Percentiles rank a stretch among this genome's conserved stretches.
Conservation (phyloP, 1,140 invertebrate species). For the Dendroctonus ponderosae region DNA sequence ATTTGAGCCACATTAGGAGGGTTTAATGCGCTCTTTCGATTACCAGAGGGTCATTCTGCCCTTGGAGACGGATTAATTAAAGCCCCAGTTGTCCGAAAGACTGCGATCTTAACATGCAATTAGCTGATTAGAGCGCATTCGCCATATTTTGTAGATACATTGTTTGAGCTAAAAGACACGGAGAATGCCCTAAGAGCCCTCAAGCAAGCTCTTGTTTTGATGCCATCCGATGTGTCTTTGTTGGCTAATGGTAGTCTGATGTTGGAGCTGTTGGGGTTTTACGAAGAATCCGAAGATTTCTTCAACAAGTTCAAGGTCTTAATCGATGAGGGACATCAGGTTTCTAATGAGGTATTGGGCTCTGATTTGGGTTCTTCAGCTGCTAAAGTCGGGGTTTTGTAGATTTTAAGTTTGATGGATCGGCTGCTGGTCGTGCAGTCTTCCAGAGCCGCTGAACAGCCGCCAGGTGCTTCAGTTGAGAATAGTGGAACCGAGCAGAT, state of each 20-base stretch:
- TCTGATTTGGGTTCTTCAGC: background rate
- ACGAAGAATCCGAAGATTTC: slow-evolving; percentile 30
- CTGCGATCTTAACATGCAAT: no score
- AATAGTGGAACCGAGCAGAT: no score
- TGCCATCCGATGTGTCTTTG: slow-evolving; percentile 40
- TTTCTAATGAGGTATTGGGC: slow-evolving; percentile 31
- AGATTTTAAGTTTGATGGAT: no score
- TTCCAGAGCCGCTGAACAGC: no score
- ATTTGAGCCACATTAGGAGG: no score
- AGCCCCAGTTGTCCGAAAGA: no score
- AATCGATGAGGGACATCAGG: slow-evolving; percentile 4
- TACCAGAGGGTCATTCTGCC: no score
- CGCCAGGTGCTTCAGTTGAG: no score
- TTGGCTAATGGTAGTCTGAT: slow-evolving; percentile 40
- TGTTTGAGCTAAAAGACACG: slow-evolving; percentile 51
- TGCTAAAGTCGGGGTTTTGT: background rate
- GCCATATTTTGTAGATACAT: slow-evolving; percentile 45
- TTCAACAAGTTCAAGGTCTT: slow-evolving; percentile 10
- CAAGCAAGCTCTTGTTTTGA: slow-evolving; percentile 43
- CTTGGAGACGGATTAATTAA: no score
- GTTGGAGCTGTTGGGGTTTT: slow-evolving; percentile 16
- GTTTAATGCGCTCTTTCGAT: no score
- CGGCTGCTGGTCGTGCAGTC: no score
- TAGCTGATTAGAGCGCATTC: no score
- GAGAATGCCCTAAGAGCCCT: slow-evolving; percentile 53